Percentiles rank a stretch among this genome's conserved stretches.
Evolutionary conservation across 2,113 vertebrate species (phyloP).

Genomic region (Delphinapterus leucas): DNA sequence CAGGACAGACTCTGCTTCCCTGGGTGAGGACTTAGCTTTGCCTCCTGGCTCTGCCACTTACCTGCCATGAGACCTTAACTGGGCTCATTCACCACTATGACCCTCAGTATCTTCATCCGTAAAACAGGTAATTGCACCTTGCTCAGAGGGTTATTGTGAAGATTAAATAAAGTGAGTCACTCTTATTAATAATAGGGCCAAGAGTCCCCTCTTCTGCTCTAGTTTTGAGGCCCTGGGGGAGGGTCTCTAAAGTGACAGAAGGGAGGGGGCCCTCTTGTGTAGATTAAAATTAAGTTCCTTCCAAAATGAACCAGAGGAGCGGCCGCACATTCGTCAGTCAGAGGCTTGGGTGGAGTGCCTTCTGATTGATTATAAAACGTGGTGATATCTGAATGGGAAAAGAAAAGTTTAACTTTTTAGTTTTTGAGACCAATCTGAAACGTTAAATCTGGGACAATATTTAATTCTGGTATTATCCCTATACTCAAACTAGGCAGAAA

Average conservation of each 20-base stretch:
- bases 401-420: neutral
- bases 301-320: neutral
- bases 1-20: neutral
- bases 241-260: neutral
- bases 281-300: neutral
- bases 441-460: no score
- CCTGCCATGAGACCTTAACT: no score
- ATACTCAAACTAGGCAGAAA: neutral
- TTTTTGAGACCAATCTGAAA: neutral
- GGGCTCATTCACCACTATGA: neutral
- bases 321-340: fast-evolving
- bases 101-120: neutral
- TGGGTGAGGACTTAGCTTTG: neutral
- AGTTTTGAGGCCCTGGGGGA: neutral
- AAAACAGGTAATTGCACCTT: neutral
- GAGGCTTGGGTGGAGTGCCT: neutral
- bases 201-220: neutral
- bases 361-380: neutral
- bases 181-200: neutral
- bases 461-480: neutral
- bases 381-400: no score
- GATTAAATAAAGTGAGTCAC: neutral
- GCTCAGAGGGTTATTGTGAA: neutral
- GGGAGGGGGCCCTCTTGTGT: neutral
- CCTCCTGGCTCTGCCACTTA: neutral